These are phyloP conservation scores for Mylabris sibirica DNA, from an alignment of 2,888 invertebrate species.

Conservation along the genomic window DNA sequence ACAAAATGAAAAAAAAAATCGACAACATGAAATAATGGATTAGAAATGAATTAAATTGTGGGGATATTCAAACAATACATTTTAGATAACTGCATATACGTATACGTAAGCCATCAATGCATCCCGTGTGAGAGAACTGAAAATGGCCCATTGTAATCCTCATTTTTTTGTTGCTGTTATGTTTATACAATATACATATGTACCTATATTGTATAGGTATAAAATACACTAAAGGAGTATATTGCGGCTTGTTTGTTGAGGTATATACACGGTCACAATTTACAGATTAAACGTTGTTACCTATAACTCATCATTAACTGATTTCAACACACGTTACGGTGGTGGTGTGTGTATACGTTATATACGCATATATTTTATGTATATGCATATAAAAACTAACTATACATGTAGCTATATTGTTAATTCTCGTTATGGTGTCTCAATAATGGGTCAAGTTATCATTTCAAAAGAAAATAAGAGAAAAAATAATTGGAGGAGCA, in stretches of 20 bases:
- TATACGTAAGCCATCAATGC: conserved; percentile 9
- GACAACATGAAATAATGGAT: not conserved
- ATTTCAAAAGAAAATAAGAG: not conserved
- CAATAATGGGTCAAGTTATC: conserved; percentile 14
- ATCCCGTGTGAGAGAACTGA: not conserved
- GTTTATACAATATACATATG: not conserved
- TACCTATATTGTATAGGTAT: not conserved
- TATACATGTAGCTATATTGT: not conserved
- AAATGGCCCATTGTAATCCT: conserved; percentile 9
- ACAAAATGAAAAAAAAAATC: too few relatives aligned
- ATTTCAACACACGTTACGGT: conserved; percentile 40
- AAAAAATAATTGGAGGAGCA: too few relatives aligned
- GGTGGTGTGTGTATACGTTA: conserved; percentile 32
- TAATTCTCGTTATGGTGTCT: conserved; percentile 14
- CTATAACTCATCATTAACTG: conserved; percentile 44
- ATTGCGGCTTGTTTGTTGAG: conserved; percentile 34
- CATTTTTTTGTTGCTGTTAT: not conserved
- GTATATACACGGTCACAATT: conserved; percentile 37
- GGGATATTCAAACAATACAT: conserved; percentile 1
- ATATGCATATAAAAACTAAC: not conserved
- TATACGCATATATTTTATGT: conserved; percentile 1
- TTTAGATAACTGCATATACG: not conserved
- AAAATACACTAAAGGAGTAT: conserved; percentile 8
- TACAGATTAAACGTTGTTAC: conserved; percentile 39
- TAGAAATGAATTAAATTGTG: not conserved